A percentile compares a stretch with the other conserved stretches of the same genome.
phyloP scores from a whole-genome alignment of 2,797 vertebrate genomes.

The Fratercula arctica region DNA sequence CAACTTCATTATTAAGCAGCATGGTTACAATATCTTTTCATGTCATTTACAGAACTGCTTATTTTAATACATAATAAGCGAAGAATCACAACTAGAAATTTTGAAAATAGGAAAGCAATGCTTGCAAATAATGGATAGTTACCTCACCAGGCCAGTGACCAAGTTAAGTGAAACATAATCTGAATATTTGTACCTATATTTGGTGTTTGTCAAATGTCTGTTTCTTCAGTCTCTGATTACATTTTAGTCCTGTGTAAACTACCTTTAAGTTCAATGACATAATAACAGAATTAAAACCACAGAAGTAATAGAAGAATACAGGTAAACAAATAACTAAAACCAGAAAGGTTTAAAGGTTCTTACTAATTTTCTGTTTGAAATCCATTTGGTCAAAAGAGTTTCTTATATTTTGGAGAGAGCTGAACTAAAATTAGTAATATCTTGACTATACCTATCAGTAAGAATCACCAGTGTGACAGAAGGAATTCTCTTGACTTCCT shows the following conservation, averaged over 20 bases:
- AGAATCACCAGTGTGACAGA: not conserved
- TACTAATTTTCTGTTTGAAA: not conserved
- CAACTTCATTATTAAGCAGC: not conserved
- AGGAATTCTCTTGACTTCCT: not conserved
- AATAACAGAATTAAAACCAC: not conserved
- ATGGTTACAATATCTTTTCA: not conserved
- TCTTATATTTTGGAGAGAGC: not conserved
- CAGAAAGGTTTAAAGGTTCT: not conserved
- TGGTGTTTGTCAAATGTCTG: not conserved
- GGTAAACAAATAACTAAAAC: not conserved
- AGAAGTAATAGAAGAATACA: not conserved
- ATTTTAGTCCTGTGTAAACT: not conserved
- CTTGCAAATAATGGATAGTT: not conserved
- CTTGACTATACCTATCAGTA: not conserved
- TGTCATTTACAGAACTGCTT: not conserved
- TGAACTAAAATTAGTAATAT: not conserved
- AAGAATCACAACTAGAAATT: not conserved
- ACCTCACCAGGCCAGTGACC: not conserved
- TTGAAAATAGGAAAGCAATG: not conserved
- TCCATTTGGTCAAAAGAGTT: not conserved
- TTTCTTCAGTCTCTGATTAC: not conserved
- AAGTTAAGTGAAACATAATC: not conserved
- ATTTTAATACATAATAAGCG: not conserved
- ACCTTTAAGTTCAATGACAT: not conserved
- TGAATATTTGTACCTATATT: not conserved